Evolutionary conservation across 2,888 invertebrate species (phyloP).

Genomic region (Electrophaes corylata): DNA sequence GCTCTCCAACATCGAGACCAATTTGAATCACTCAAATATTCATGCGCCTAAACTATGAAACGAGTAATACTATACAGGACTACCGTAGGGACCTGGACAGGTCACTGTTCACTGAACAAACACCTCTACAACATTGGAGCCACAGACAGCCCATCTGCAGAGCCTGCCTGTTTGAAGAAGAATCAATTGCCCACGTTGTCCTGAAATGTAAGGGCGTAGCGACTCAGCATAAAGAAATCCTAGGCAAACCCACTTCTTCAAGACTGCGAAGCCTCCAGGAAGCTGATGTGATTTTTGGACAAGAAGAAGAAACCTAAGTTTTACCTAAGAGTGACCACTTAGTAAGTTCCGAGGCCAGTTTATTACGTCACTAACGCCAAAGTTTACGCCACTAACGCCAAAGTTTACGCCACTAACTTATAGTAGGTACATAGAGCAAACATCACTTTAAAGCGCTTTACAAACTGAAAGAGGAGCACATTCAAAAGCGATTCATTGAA

Average conservation of each 20-base stretch:
- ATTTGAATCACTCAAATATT: slow-evolving; percentile 56
- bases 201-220: too few relatives aligned
- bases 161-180: too few relatives aligned
- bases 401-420: slow-evolving; percentile 5
- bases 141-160: too few relatives aligned
- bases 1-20: slow-evolving; percentile 62
- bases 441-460: slow-evolving; percentile 31
- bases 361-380: slow-evolving; percentile 7
- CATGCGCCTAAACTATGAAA: slow-evolving; percentile 23
- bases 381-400: too few relatives aligned
- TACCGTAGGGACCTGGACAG: too few relatives aligned
- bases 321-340: background rate
- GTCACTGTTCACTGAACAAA: too few relatives aligned
- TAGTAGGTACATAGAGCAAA: slow-evolving; percentile 27
- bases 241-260: too few relatives aligned
- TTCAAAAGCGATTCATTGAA: slow-evolving; percentile 47
- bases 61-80: background rate
- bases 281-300: too few relatives aligned
- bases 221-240: too few relatives aligned
- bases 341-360: background rate
- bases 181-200: too few relatives aligned
- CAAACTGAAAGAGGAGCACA: slow-evolving; percentile 38
- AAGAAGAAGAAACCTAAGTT: background rate
- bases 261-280: too few relatives aligned
- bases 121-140: too few relatives aligned